Evolutionary conservation across 2,113 vertebrate species (phyloP).

Genomic region (Gambusia affinis): DNA sequence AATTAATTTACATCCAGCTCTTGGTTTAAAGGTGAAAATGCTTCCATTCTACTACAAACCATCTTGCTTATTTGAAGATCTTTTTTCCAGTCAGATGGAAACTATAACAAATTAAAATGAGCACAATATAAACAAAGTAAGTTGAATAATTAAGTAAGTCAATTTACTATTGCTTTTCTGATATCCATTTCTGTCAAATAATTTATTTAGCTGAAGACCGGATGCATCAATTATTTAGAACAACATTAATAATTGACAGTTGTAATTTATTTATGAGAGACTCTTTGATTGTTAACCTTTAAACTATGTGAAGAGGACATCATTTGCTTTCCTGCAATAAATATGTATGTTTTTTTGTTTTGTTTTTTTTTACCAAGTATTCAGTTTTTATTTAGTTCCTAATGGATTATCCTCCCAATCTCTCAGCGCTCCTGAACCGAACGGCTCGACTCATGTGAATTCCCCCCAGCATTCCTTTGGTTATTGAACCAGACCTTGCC

Average conservation of each 20-base stretch:
- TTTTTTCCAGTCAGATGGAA: constrained; percentile 19
- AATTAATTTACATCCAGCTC: constrained; percentile 19
- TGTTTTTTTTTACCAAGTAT: neutral
- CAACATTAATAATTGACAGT: constrained; percentile 22
- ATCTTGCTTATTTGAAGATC: constrained; percentile 11
- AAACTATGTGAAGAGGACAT: constrained; percentile 24
- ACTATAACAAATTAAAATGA: constrained; percentile 19
- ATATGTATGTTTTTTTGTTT: constrained; percentile 1
- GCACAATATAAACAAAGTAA: neutral
- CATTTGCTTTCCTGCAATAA: constrained; percentile 3
- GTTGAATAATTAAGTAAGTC: too few relatives aligned
- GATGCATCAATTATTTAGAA: constrained; percentile 22
- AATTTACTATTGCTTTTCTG: neutral
- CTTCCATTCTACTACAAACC: constrained; percentile 29
- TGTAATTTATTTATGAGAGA: constrained; percentile 25
- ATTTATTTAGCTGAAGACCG: neutral
- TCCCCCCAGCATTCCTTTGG: constrained; percentile 6
- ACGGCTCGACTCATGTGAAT: constrained; percentile 6
- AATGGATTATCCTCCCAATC: neutral
- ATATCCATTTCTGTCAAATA: neutral
- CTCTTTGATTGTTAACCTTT: constrained; percentile 33
- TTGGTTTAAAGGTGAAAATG: constrained; percentile 35
- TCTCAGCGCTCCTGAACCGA: neutral
- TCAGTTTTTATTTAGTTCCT: neutral
- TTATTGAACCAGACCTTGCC: constrained; percentile 44